Base-by-base conservation (phyloP, 2,888 invertebrate species). In the Atrina japonica region DNA sequence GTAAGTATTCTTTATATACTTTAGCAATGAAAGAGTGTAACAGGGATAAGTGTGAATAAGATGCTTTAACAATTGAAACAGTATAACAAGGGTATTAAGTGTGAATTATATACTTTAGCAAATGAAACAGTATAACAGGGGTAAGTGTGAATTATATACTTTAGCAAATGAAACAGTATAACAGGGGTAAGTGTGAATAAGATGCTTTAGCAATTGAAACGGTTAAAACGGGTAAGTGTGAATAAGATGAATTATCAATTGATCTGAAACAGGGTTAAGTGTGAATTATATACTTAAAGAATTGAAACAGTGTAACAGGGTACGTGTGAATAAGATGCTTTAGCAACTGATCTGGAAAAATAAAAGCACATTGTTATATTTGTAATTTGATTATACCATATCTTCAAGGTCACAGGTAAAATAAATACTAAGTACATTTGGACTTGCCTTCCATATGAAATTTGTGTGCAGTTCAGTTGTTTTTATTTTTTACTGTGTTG, bases 171-270 rank as follows among this genome's bases (percentile, higher is more conserved):
- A 14, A 16, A 14, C 23, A 63, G 1, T 41, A 47, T 30, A 47
- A 47, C 30, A 60, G 21, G n/a, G 60, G 49, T 60, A 45, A 25
- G 60, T 29, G 64, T 66, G 47, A 52, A 5, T 27, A 52, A 7
- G 11, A 35, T 11, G n/a, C n/a, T n/a, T n/a, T n/a, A n/a, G n/a
- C n/a, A n/a, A n/a, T 52, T 25, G 27, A 14, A 16, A 14, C 23
- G 52, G 1, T 41, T 30, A 47, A 47, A 21, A n/a, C 45, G 21
- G 60, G 49, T 60, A 45, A 25, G 60, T 29, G 64, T 66, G 47
- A 52, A 5, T 27, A 52, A 7, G 11, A 35, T 11, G n/a, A n/a
- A n/a, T n/a, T n/a, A n/a, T n/a, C n/a, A n/a, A n/a, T 52, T 25
- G 16, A 25, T 21, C 49, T 25, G 27, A 14, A 16, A 14, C 23